A percentile compares a stretch with the other conserved stretches of the same genome.
Evolutionary conservation across 2,113 vertebrate species (phyloP).

Genomic region (Podocnemis expansa): DNA sequence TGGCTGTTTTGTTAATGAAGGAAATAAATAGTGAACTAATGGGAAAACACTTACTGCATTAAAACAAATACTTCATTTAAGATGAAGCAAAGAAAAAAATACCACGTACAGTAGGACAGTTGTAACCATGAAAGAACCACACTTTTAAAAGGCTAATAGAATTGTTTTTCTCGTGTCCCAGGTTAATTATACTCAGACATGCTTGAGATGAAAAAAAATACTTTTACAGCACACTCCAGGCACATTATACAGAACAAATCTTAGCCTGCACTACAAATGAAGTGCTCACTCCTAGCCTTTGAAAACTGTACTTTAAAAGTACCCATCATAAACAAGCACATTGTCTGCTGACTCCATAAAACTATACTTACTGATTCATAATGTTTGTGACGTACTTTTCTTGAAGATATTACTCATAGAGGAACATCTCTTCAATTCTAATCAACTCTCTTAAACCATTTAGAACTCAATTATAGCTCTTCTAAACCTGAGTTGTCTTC

Average conservation of each 20-base stretch:
- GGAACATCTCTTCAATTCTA: not conserved
- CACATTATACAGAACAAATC: slow-evolving; percentile 48
- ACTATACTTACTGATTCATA: not conserved
- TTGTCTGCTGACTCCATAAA: not conserved
- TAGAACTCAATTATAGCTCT: not conserved
- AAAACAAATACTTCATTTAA: slow-evolving; percentile 57
- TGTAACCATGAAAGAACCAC: slow-evolving; percentile 75
- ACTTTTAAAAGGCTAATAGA: slow-evolving; percentile 70
- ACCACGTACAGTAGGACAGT: slow-evolving; percentile 45
- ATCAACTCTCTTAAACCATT: not conserved
- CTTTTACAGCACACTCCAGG: slow-evolving; percentile 67
- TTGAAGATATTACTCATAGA: not conserved
- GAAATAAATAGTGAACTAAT: slow-evolving; percentile 42
- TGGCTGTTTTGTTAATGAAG: slow-evolving; percentile 41
- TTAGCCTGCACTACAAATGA: slow-evolving; percentile 58
- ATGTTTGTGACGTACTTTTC: not conserved
- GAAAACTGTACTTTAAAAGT: slow-evolving; percentile 29
- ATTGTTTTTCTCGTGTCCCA: slow-evolving; percentile 71
- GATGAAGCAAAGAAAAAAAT: slow-evolving; percentile 59
- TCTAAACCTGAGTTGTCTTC: not conserved
- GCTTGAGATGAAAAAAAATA: slow-evolving; percentile 72
- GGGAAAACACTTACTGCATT: slow-evolving; percentile 36
- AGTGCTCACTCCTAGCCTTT: slow-evolving; percentile 43
- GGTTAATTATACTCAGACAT: slow-evolving; percentile 79
- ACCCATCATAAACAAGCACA: not conserved